Base-by-base conservation (phyloP, 1,140 invertebrate species). In the Forficula auricularia region DNA sequence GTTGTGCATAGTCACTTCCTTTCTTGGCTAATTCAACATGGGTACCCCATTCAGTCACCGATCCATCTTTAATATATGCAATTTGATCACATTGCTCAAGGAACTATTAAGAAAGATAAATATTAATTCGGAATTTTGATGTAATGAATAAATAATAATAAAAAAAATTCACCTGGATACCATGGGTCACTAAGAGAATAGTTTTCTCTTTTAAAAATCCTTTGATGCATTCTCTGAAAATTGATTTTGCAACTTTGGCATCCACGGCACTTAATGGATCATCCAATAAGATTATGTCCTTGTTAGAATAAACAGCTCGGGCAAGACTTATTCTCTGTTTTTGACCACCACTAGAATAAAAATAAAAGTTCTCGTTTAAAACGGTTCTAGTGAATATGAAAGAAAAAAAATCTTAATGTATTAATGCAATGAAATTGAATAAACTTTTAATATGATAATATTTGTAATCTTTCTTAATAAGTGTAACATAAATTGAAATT, bases 321-420 rank as follows among this genome's bases (percentile, higher is more conserved):
- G 72, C 74, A 18, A 77, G 54, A 45, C 61, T 64, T 33, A 77
- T 58, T 44, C 74, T 52, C 44, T 71, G 66, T 48, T 72, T 73
- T 56, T 77, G 74, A 15, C 72, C 71, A 10, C 71, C 72, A 35
- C 54, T 54, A 19, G 0, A 42, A 34, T 39, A 47, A 46, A 19
- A 35, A 46, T 22, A n/a, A 50, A 42, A n/a, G n/a, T n/a, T n/a
- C n/a, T n/a, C n/a, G n/a, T n/a, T n/a, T n/a, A n/a, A n/a, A n/a
- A n/a, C n/a, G n/a, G n/a, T n/a, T n/a, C n/a, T n/a, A n/a, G n/a
- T n/a, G n/a, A n/a, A n/a, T n/a, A n/a, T n/a, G n/a, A n/a, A n/a
- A n/a, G n/a, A n/a, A n/a, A n/a, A n/a, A n/a, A n/a, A n/a, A n/a
- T n/a, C n/a, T n/a, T n/a, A n/a, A n/a, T n/a, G n/a, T n/a, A n/a